phyloP scores from a whole-genome alignment of 2,113 vertebrate genomes.

The Hucho hucho region DNA sequence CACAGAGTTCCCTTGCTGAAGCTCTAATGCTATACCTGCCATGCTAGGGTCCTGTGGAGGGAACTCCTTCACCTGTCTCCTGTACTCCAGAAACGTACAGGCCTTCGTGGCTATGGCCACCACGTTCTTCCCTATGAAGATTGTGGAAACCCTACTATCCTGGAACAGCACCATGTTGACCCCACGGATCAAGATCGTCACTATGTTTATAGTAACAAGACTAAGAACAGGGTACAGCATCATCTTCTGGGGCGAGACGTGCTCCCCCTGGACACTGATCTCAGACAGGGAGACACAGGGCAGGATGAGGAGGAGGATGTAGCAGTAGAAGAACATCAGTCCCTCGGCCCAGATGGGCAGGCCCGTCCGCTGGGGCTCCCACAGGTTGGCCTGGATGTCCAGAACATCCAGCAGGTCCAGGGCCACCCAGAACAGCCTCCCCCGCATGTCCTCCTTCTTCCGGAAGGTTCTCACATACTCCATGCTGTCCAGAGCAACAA shows the following conservation, averaged over 20 bases:
- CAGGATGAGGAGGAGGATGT: constrained; percentile 83
- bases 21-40: constrained; percentile 77
- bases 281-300: constrained; percentile 87
- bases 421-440: constrained; percentile 87
- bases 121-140: constrained; percentile 88
- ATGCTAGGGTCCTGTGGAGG: constrained; percentile 33
- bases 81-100: constrained; percentile 85
- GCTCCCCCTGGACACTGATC: constrained; percentile 90
- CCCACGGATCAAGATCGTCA: constrained; percentile 84
- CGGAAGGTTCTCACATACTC: constrained; percentile 86
- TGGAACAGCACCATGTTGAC: constrained; percentile 85
- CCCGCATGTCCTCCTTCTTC: constrained; percentile 86
- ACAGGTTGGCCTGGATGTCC: constrained; percentile 86
- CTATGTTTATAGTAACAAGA: constrained; percentile 85
- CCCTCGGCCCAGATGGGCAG: constrained; percentile 88
- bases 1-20: constrained; percentile 77
- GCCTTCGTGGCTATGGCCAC: constrained; percentile 84
- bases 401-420: constrained; percentile 84
- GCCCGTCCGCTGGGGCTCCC: constrained; percentile 84
- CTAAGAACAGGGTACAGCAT: constrained; percentile 89
- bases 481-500: constrained; percentile 88
- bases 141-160: constrained; percentile 86
- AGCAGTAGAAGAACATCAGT: constrained; percentile 90
- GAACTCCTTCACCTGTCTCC: constrained; percentile 83
- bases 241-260: constrained; percentile 87